These are phyloP conservation scores for Ennomos quercinarius DNA, from an alignment of 2,888 invertebrate genomes.

Conservation along the genomic window DNA sequence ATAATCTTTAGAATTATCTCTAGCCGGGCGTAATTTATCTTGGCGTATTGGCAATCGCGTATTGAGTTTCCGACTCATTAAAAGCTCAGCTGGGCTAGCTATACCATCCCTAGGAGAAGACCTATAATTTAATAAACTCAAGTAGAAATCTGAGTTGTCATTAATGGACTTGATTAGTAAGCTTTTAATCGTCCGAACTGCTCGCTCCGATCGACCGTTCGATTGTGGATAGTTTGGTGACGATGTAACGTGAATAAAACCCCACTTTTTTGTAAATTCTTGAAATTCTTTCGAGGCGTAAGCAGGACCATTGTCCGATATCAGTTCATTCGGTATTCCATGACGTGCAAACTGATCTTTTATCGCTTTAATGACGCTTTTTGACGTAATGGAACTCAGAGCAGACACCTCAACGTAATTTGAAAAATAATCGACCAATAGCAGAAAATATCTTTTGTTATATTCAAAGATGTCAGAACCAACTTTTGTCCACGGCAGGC, in stretches of 20 bases:
- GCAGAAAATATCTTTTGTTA: slow-evolving; percentile 26
- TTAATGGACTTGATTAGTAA: slow-evolving; percentile 16
- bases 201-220: slow-evolving; percentile 7
- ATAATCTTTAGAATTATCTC: too few species aligned
- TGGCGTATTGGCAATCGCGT: too few species aligned
- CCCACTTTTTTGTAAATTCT: too few species aligned
- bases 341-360: slow-evolving; percentile 32
- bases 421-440: slow-evolving; percentile 38
- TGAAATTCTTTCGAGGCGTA: slow-evolving; percentile 22
- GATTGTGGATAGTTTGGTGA: too few species aligned
- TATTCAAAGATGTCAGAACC: slow-evolving; percentile 36
- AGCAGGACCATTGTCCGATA: slow-evolving; percentile 34
- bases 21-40: too few species aligned
- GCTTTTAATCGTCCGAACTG: slow-evolving; percentile 24
- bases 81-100: too few species aligned
- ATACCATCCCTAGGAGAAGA: too few species aligned
- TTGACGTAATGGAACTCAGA: neutral
- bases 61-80: too few species aligned
- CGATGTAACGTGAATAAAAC: too few species aligned
- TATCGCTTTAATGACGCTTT: slow-evolving; percentile 23
- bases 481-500: slow-evolving; percentile 33
- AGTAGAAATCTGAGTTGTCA: too few species aligned
- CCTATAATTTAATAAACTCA: too few species aligned
- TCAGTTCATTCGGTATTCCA: slow-evolving; percentile 27
- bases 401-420: slow-evolving; percentile 31